Evolutionary conservation across 1,140 invertebrate genomes (phyloP).

Genomic region (Leptopilina boulardi): DNA sequence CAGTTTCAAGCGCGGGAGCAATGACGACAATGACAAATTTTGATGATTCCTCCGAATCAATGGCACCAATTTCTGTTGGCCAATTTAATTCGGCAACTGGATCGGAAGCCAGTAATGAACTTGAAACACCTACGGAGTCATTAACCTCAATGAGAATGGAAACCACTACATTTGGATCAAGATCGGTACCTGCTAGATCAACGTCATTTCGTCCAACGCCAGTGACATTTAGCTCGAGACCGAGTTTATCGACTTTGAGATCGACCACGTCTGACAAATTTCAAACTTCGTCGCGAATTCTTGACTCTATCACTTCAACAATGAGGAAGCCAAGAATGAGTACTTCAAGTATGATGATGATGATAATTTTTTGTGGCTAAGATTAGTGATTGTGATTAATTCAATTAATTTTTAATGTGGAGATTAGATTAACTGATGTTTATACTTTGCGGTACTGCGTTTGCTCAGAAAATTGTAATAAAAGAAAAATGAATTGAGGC

Average conservation of each 20-base stretch:
- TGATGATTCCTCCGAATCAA: not conserved
- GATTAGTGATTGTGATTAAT: too few species aligned
- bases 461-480: too few species aligned
- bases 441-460: too few species aligned
- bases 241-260: not conserved
- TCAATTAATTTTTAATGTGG: too few species aligned
- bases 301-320: not conserved
- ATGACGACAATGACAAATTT: not conserved
- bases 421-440: too few species aligned
- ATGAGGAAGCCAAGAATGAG: not conserved
- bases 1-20: not conserved
- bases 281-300: not conserved
- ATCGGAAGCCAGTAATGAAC: not conserved
- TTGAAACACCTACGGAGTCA: not conserved
- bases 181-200: not conserved
- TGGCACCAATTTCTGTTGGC: not conserved
- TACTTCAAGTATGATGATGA: not conserved
- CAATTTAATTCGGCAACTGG: not conserved
- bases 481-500: too few species aligned
- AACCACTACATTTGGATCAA: not conserved
- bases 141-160: not conserved
- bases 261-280: not conserved
- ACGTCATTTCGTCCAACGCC: not conserved
- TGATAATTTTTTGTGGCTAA: too few species aligned
- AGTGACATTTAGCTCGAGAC: not conserved